phyloP scores from a whole-genome alignment of 2,113 vertebrate genomes.

The Zootoca vivipara region DNA sequence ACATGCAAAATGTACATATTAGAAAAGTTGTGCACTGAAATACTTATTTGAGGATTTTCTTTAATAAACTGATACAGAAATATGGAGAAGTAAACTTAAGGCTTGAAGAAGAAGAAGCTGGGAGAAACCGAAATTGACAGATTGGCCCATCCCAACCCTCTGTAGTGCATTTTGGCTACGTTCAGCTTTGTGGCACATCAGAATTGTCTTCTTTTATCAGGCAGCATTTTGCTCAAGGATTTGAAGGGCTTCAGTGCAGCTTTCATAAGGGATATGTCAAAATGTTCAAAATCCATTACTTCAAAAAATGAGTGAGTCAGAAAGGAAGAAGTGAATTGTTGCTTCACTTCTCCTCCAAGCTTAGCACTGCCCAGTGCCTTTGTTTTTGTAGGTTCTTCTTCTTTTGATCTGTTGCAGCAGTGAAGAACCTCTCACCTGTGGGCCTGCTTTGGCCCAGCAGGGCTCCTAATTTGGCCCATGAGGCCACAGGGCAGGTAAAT shows the following conservation, averaged over 20 bases:
- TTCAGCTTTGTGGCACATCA: neutral
- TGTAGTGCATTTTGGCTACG: neutral
- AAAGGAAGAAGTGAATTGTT: neutral
- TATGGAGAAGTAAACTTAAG: too few relatives aligned
- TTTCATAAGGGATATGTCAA: conserved; percentile 2
- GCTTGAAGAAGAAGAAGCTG: too few relatives aligned
- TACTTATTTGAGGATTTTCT: too few relatives aligned
- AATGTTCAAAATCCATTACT: neutral
- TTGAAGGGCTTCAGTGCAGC: neutral
- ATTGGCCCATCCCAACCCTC: too few relatives aligned
- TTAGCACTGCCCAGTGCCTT: neutral
- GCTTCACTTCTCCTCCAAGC: neutral
- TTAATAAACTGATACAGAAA: too few relatives aligned
- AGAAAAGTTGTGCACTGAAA: too few relatives aligned
- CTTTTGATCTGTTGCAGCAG: neutral
- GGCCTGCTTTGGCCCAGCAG: too few relatives aligned
- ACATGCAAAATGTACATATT: too few relatives aligned
- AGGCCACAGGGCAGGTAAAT: too few relatives aligned
- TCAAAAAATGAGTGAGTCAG: neutral
- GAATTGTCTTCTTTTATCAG: neutral
- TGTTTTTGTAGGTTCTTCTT: neutral
- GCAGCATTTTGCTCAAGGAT: neutral
- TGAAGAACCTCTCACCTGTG: too few relatives aligned
- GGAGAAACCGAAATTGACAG: too few relatives aligned
- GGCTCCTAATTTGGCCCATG: too few relatives aligned